Evolutionary conservation across 2,888 invertebrate species (phyloP), one percentile per base, ranked within the genome.

Genomic region (Diaprepes abbreviatus): DNA sequence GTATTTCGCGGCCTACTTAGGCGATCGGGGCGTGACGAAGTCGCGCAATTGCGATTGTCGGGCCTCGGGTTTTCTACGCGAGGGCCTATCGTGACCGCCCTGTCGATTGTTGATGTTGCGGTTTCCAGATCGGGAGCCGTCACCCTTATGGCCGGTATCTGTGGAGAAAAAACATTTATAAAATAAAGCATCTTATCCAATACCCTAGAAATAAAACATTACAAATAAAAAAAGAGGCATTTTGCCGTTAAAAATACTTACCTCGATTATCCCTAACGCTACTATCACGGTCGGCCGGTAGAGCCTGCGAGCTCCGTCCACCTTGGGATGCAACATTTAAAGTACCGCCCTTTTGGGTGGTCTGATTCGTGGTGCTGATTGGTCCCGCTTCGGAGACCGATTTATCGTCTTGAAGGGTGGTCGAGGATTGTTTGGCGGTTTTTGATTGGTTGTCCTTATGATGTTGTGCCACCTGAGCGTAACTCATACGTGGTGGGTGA

Each of bases 381-480:
- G 28, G 14, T 14, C 28, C 48, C 35, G 71, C 50, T 33, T 68
- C 55, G 10, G 71, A 35, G 17, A 54, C 43, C 14, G 59, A 2
- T 33, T 59, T 59, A 10, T 59, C 59, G 17, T 17, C 6, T 6
- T 28, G 31, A 7, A 40, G 2, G 12, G 63, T 17, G 14, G 21
- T 55, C 31, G 33, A 33, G 12, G 43, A 19, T 19, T 66, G 66
- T 36, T 66, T 66, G 24, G 50, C 57, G 10, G 63, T 38, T 38
- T 66, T 70, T 9, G 48, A 16, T 50, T 71, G 71, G 38, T 50
- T 50, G 24, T 89, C 87, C 77, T 88, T 88, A 76, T 88, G 87
- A 80, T 89, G 89, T 79, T 90, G 90, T 36, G 90, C 90, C 70
- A 89, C 90, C 83, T 90, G 90, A 71, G 90, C 90, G 81, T 90